These are phyloP conservation scores for Lymantria monacha DNA, from an alignment of 2,888 invertebrate genomes.

Conservation along the genomic window DNA sequence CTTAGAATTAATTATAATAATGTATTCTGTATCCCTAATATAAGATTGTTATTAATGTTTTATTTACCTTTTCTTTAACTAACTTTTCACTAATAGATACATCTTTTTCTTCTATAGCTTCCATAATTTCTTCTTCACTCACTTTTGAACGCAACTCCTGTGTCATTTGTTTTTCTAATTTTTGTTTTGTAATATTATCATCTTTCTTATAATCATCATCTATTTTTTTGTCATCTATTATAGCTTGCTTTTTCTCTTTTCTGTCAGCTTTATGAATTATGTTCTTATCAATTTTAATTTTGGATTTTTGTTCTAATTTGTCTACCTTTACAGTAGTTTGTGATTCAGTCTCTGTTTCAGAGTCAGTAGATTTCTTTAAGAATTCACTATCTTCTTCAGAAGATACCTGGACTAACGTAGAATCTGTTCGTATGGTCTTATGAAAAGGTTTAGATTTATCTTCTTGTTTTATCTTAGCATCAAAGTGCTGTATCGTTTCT, in stretches of 20 bases:
- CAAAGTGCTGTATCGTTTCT: conserved; percentile 75
- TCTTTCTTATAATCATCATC: conserved; percentile 52
- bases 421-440: conserved; percentile 75
- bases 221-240: conserved; percentile 41
- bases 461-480: conserved; percentile 63
- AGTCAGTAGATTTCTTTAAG: conserved; percentile 77
- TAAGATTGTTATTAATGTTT: neutral
- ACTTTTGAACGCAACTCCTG: conserved; percentile 57
- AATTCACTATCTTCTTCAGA: conserved; percentile 80
- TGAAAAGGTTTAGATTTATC: conserved; percentile 55
- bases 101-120: conserved; percentile 64
- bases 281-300: conserved; percentile 46
- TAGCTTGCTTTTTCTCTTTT: conserved; percentile 44
- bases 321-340: conserved; percentile 74
- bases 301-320: conserved; percentile 53
- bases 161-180: conserved; percentile 56
- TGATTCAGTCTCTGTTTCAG: conserved; percentile 80
- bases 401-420: conserved; percentile 77
- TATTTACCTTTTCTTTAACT: conserved; percentile 55
- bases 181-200: conserved; percentile 45
- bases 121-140: conserved; percentile 64
- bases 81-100: conserved; percentile 49
- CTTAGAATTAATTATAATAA: too few species aligned
- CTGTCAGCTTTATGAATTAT: conserved; percentile 39
- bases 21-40: too few species aligned